These are phyloP conservation scores for Neosalanx taihuensis DNA, from an alignment of 2,797 vertebrate species.

Conservation along the genomic window DNA sequence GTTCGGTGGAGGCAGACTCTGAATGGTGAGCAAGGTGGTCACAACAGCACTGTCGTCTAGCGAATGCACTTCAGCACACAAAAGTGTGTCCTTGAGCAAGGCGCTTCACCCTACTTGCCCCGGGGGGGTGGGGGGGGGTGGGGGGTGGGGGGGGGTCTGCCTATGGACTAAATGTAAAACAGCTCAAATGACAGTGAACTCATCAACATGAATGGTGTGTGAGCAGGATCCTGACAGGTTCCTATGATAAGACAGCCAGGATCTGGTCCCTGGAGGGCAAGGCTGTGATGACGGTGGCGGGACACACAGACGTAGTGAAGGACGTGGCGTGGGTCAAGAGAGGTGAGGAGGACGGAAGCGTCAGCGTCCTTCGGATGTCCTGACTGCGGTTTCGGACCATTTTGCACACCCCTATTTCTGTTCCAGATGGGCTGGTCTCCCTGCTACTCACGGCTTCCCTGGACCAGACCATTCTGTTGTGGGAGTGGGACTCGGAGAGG, in stretches of 20 bases:
- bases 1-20: conserved; percentile 81
- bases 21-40: conserved; percentile 79
- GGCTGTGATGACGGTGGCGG: conserved; percentile 82
- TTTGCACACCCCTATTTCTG: neutral
- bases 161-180: too few relatives aligned
- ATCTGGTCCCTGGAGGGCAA: conserved; percentile 96
- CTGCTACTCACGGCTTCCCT: conserved; percentile 90
- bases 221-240: conserved; percentile 92
- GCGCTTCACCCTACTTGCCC: too few relatives aligned
- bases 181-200: too few relatives aligned
- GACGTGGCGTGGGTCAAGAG: conserved; percentile 94
- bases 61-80: too few relatives aligned
- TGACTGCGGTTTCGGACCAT: neutral
- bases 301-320: conserved; percentile 93
- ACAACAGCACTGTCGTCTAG: neutral
- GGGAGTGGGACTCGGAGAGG: conserved; percentile 94
- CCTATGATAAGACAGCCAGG: conserved; percentile 90
- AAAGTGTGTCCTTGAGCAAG: too few relatives aligned
- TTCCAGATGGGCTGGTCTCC: conserved; percentile 72
- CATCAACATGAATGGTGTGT: neutral
- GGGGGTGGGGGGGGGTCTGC: too few relatives aligned
- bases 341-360: conserved; percentile 67
- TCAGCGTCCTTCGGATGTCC: neutral
- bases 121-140: too few relatives aligned
- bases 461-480: conserved; percentile 91